Conservation (phyloP, 2,888 invertebrate species). For the Drosophila hamatofila region DNA sequence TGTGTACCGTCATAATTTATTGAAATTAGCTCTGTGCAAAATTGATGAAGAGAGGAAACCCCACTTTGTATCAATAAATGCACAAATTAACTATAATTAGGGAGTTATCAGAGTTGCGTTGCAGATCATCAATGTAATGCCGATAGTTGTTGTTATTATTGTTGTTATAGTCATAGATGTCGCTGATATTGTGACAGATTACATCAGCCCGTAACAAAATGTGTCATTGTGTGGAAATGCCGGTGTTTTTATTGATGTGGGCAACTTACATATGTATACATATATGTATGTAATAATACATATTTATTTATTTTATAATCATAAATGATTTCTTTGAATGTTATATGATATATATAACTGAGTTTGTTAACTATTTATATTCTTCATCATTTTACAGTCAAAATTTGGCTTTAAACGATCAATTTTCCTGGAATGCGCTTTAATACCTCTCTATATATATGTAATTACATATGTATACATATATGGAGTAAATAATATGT, state of each 20-base stretch:
- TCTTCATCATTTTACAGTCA: slow-evolving; percentile 4
- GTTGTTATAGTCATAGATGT: not conserved
- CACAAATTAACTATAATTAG: slow-evolving; percentile 61
- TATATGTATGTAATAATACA: not conserved
- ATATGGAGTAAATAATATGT: too few relatives aligned
- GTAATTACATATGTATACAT: too few relatives aligned
- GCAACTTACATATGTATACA: not conserved
- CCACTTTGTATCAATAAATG: slow-evolving; percentile 52
- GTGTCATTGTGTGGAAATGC: slow-evolving; percentile 25
- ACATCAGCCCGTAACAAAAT: slow-evolving; percentile 47
- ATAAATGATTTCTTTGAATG: slow-evolving; percentile 8
- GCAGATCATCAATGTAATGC: slow-evolving; percentile 30
- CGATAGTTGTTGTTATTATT: slow-evolving; percentile 20
- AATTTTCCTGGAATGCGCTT: not conserved
- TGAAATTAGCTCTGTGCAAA: slow-evolving; percentile 19
- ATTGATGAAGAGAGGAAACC: slow-evolving; percentile 10
- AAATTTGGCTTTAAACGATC: slow-evolving; percentile 15
- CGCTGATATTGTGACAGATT: slow-evolving; percentile 44
- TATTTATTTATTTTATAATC: too few relatives aligned
- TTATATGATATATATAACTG: not conserved
- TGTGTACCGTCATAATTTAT: not conserved
- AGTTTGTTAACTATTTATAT: not conserved
- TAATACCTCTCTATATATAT: too few relatives aligned
- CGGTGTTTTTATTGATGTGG: not conserved
- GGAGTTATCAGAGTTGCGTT: slow-evolving; percentile 36